These are phyloP conservation scores for Malurus melanocephalus DNA, from an alignment of 2,113 vertebrate genomes.

Conservation along the genomic window DNA sequence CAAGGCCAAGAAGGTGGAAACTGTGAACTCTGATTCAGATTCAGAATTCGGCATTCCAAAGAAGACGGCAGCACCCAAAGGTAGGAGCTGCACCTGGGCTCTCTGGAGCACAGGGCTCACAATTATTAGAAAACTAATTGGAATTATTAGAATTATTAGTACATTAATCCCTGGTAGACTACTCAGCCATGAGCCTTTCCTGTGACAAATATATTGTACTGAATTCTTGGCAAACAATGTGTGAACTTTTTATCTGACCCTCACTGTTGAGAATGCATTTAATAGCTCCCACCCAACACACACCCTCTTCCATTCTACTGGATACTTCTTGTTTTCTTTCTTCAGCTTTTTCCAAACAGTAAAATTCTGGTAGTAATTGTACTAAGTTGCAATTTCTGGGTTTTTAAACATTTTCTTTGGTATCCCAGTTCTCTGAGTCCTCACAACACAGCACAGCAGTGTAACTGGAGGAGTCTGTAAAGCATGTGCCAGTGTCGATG, in stretches of 20 bases:
- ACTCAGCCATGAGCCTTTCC: neutral
- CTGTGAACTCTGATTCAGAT: conserved; percentile 90
- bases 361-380: neutral
- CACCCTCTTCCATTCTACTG: neutral
- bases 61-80: conserved; percentile 82
- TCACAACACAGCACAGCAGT: neutral
- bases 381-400: neutral
- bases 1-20: conserved; percentile 90
- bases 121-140: neutral
- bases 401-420: neutral
- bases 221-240: neutral
- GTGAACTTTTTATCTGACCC: neutral
- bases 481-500: neutral
- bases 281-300: neutral
- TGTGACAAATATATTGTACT: neutral
- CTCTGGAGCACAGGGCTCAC: neutral
- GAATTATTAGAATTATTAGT: neutral
- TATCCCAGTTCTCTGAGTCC: neutral
- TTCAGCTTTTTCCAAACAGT: neutral
- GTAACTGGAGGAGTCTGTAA: neutral
- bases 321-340: neutral
- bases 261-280: neutral
- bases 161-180: neutral
- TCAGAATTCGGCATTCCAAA: conserved; percentile 89
- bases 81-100: conserved; percentile 40